phyloP scores from a whole-genome alignment of 2,797 vertebrate genomes.

The Pagetopsis macropterus region DNA sequence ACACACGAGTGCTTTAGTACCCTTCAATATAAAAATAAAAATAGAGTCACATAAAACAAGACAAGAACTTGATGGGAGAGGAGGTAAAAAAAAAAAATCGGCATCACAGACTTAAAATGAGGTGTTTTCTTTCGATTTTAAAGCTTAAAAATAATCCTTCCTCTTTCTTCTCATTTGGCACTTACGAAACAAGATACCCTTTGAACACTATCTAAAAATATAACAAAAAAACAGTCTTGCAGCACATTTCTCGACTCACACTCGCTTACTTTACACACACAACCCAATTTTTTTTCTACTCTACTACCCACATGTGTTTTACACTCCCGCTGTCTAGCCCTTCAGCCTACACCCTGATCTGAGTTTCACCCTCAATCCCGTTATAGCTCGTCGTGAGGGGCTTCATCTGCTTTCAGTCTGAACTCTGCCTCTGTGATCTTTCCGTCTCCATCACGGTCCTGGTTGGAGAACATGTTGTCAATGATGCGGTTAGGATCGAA shows the following conservation, averaged over 20 bases:
- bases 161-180: slow-evolving; percentile 16
- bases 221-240: slow-evolving; percentile 27
- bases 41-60: slow-evolving; percentile 31
- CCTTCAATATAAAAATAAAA: slow-evolving; percentile 50
- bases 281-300: slow-evolving; percentile 13
- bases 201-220: slow-evolving; percentile 31
- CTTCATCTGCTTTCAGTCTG: slow-evolving; percentile 94
- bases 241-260: slow-evolving; percentile 8
- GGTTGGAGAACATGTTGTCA: slow-evolving; percentile 97
- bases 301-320: slow-evolving; percentile 28
- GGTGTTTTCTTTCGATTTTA: slow-evolving; percentile 13
- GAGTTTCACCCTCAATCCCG: slow-evolving; percentile 45
- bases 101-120: slow-evolving; percentile 40
- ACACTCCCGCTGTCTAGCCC: slow-evolving; percentile 37
- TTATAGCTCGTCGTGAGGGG: slow-evolving; percentile 94
- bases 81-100: slow-evolving; percentile 54
- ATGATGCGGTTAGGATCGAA: slow-evolving; percentile 92
- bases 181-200: neutral
- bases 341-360: slow-evolving; percentile 33
- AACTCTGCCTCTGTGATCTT: slow-evolving; percentile 93
- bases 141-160: neutral
- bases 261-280: slow-evolving; percentile 19
- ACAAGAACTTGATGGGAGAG: slow-evolving; percentile 32
- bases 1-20: slow-evolving; percentile 54
- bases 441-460: slow-evolving; percentile 94